phyloP scores from a whole-genome alignment of 1,140 invertebrate species.

The Drosophila prosaltans region DNA sequence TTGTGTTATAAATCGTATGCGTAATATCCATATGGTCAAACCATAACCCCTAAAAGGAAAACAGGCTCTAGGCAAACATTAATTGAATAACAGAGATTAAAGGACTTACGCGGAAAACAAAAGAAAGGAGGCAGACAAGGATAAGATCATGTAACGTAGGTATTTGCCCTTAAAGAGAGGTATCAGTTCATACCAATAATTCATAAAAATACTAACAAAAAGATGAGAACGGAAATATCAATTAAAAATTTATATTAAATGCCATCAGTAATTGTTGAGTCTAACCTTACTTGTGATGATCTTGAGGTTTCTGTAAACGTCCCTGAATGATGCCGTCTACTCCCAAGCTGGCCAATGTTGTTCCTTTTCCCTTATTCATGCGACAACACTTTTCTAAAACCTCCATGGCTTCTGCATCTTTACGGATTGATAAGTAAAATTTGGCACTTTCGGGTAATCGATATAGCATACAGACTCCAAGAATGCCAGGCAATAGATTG shows the following conservation, averaged over 20 bases:
- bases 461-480: background rate
- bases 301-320: background rate
- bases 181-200: background rate
- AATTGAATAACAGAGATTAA: background rate
- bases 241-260: background rate
- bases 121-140: background rate
- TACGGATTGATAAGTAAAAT: background rate
- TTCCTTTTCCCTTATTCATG: background rate
- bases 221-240: background rate
- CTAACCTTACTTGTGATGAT: conserved; percentile 6
- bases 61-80: no score
- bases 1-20: background rate
- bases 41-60: background rate
- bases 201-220: background rate
- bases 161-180: background rate
- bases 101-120: background rate
- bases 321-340: background rate
- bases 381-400: background rate
- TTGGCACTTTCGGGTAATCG: background rate
- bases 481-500: background rate
- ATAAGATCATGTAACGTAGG: background rate
- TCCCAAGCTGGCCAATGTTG: conserved; percentile 1
- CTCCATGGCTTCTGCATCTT: background rate
- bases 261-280: background rate
- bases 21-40: background rate